Base-by-base conservation (phyloP, 2,113 vertebrate genomes). In the Otus sunia region DNA sequence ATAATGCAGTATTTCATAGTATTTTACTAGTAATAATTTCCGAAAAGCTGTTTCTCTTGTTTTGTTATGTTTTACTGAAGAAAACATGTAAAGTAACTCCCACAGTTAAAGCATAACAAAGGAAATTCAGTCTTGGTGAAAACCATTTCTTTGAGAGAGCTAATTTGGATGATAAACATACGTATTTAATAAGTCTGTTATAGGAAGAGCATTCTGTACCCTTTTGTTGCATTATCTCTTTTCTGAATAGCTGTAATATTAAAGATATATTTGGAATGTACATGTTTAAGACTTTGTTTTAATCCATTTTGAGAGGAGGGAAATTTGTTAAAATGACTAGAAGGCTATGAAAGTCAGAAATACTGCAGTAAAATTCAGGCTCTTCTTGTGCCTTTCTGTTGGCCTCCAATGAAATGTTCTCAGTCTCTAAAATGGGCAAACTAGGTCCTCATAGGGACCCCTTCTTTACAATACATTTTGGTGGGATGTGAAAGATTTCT, bases 391-490 rank as follows among this genome's bases (percentile, higher is more conserved):
- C 50, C 27, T 60, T 79, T 8, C 3, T 36, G 59, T 62, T 2
- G 2, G 3, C 32, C 7, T 90, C 25, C 59, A 53, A 5, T 12
- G 50, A 52, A 79, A 14, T 39, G 10, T 36, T 18, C 13, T 64
- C 21, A 52, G 1, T 47, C 52, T 67, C 47, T 66, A n/a, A 75
- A 80, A 69, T 41, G 25, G 11, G 13, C 0, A 0, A 62, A 47
- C 2, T 50, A 36, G 6, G 15, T 8, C 13, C 23, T 77, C 5
- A 5, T 18, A 45, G n/a, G 32, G 32, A 34, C 16, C 0, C 0
- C 1, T 23, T 77, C 36, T 80, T 90, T 67, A 32, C 16, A 53
- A 73, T 69, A 39, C 22, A 4, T 50, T 49, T 82, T 83, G 6
- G 13, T 52, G 29, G 16, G 34, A 90, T 66, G 56, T 50, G 21